A percentile compares a stretch with the other conserved stretches of the same genome.
These are phyloP conservation scores for Choristoneura fumiferana DNA, from an alignment of 1,140 invertebrate species.

Conservation along the genomic window DNA sequence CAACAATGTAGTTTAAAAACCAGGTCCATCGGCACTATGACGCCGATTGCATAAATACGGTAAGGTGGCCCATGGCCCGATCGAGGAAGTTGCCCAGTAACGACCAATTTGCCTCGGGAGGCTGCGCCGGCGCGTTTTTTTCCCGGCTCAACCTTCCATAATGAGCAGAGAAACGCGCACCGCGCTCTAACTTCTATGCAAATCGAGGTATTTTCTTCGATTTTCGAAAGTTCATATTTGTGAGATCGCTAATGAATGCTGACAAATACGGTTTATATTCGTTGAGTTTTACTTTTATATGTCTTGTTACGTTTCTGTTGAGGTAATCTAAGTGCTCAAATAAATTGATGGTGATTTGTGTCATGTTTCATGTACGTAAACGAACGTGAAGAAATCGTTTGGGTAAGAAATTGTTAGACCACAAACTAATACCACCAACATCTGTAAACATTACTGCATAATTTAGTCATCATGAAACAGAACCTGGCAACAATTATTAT, in stretches of 20 bases:
- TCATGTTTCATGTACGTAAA: not conserved
- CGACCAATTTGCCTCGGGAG: constrained; percentile 49
- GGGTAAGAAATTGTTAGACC: constrained; percentile 11
- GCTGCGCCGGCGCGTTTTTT: constrained; percentile 41
- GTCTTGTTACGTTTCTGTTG: not conserved
- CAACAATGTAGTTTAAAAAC: constrained; percentile 36
- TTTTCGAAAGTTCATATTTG: constrained; percentile 21
- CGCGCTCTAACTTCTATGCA: constrained; percentile 21
- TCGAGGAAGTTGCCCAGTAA: constrained; percentile 50
- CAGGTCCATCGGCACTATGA: constrained; percentile 21
- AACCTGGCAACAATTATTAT: too few species aligned
- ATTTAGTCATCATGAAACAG: too few species aligned
- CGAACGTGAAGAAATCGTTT: constrained; percentile 5
- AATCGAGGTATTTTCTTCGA: constrained; percentile 20
- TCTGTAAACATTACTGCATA: too few species aligned
- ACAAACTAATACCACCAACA: not conserved
- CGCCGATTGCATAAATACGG: constrained; percentile 44
- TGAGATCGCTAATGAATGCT: constrained; percentile 18
- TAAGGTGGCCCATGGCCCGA: constrained; percentile 16
- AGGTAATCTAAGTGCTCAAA: constrained; percentile 1
- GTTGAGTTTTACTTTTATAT: constrained; percentile 16
- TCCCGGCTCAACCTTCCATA: constrained; percentile 50
- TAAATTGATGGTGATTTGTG: constrained; percentile 14
- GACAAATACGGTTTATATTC: constrained; percentile 16
- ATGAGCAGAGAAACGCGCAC: constrained; percentile 43